Evolutionary conservation across 2,797 vertebrate species (phyloP), one percentile per base, ranked within the genome.

Genomic region (Eospalax fontanierii): DNA sequence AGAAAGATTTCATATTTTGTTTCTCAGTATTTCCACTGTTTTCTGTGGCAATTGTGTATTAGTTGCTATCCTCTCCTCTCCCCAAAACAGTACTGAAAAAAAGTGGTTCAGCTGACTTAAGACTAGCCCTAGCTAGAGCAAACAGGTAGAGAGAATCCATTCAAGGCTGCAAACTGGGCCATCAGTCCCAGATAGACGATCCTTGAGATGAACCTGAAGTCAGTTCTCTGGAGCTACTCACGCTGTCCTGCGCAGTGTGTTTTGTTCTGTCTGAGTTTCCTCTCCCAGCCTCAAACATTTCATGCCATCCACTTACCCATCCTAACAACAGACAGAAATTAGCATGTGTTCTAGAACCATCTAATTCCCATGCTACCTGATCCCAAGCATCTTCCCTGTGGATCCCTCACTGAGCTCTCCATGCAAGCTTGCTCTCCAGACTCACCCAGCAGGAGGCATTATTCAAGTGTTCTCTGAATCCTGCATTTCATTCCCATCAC

Each of bases 391-490:
- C 84, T 59, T 90, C 66, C 92, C 89, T 1, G 2, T 0, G 6
- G 73, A 33, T 82, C 80, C 54, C 65, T 71, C 87, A 15, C 15
- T 3, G 66, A 46, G 90, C 10, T 16, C 78, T 33, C 86, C 78
- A 28, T 83, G 65, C 86, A n/a, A 1, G 46, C 78, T 68, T 30
- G 61, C 78, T 78, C 85, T 87, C 63, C 78, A 1, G 2, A n/a
- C 61, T 57, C 26, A 9, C 43, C 35, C 74, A 50, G 38, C 61
- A 21, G 84, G 73, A 87, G 85, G 91, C 74, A 40, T 88, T 73
- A 46, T 46, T 90, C 85, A 94, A 50, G 66, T 78, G 71, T 86
- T 91, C 92, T 85, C 87, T 24, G 87, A 70, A 74, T 94, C 82
- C 30, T 81, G 38, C 70, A 91, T 87, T 94, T 82, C 59, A 28